Conservation (phyloP, 2,113 vertebrate species). For the Gymnocephalus cernua region DNA sequence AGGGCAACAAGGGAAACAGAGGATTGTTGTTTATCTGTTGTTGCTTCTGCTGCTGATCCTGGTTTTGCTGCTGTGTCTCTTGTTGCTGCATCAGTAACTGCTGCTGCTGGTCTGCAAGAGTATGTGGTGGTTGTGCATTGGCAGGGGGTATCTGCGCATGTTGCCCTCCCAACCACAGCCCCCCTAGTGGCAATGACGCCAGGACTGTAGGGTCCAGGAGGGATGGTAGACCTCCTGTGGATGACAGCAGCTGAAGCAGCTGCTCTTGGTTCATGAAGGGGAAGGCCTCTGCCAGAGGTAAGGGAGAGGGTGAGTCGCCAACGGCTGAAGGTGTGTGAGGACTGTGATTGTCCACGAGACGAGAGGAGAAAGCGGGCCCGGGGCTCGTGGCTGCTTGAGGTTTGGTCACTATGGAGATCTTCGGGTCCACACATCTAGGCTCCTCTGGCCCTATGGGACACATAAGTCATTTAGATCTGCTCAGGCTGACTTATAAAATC, state of each 20-base stretch:
- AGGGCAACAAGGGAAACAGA: slow-evolving; percentile 77
- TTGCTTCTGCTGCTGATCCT: slow-evolving; percentile 76
- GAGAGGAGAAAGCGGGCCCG: slow-evolving; percentile 66
- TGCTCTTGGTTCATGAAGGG: slow-evolving; percentile 92
- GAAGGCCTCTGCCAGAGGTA: slow-evolving; percentile 87
- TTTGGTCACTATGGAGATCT: slow-evolving; percentile 58
- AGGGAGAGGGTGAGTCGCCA: slow-evolving; percentile 67
- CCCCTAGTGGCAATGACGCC: slow-evolving; percentile 85
- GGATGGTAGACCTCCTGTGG: slow-evolving; percentile 81
- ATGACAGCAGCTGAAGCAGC: slow-evolving; percentile 88
- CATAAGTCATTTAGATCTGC: slow-evolving; percentile 13
- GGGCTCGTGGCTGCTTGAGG: slow-evolving; percentile 79
- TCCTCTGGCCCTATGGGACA: slow-evolving; percentile 61
- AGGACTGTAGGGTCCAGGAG: slow-evolving; percentile 81
- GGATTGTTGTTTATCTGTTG: slow-evolving; percentile 73
- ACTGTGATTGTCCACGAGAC: slow-evolving; percentile 61
- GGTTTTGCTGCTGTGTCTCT: slow-evolving; percentile 77
- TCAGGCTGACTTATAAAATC: not conserved
- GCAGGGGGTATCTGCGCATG: slow-evolving; percentile 65
- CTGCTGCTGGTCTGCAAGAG: slow-evolving; percentile 75
- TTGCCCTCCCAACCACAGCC: slow-evolving; percentile 80
- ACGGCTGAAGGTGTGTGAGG: slow-evolving; percentile 53
- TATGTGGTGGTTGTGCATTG: slow-evolving; percentile 58
- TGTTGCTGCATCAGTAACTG: slow-evolving; percentile 78
- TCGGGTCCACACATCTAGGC: slow-evolving; percentile 56